phyloP scores from a whole-genome alignment of 2,888 invertebrate genomes.

The Tromatobia lineatoria region DNA sequence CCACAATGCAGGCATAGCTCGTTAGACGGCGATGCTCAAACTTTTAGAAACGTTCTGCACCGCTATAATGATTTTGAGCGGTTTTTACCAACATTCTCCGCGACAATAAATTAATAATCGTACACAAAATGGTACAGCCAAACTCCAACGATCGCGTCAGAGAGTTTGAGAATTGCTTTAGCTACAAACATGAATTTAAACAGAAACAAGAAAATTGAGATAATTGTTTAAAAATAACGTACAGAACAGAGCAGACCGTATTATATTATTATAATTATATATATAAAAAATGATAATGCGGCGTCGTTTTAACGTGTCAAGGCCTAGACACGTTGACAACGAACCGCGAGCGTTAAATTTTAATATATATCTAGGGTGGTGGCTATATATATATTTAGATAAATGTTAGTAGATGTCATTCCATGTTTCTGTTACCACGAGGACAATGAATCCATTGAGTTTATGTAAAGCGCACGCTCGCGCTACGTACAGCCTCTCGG shows the following conservation, averaged over 20 bases:
- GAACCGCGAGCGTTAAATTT: conserved; percentile 68
- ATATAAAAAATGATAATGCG: conserved; percentile 44
- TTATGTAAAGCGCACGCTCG: conserved; percentile 14
- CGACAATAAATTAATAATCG: conserved; percentile 79
- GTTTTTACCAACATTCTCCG: conserved; percentile 69
- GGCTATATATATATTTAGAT: conserved; percentile 76
- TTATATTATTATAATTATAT: conserved; percentile 57
- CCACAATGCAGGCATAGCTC: conserved; percentile 65
- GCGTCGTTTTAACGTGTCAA: conserved; percentile 69
- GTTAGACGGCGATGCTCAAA: conserved; percentile 77
- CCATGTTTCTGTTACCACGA: conserved; percentile 82
- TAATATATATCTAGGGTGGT: conserved; percentile 77
- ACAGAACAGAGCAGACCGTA: conserved; percentile 61
- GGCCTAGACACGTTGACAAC: conserved; percentile 79
- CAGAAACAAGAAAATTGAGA: conserved; percentile 29
- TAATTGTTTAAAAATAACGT: conserved; percentile 34
- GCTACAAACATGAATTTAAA: conserved; percentile 13
- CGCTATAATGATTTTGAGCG: conserved; percentile 58
- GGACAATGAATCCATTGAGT: conserved; percentile 74
- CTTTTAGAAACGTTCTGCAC: conserved; percentile 69
- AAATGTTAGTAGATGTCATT: conserved; percentile 82
- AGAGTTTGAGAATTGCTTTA: conserved; percentile 78
- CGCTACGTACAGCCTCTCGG: conserved; percentile 77
- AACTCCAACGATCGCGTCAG: conserved; percentile 70
- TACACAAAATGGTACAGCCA: conserved; percentile 67